Percentiles rank a stretch among this genome's conserved stretches.
phyloP scores from a whole-genome alignment of 1,140 invertebrate genomes.

The Hyphantria cunea region DNA sequence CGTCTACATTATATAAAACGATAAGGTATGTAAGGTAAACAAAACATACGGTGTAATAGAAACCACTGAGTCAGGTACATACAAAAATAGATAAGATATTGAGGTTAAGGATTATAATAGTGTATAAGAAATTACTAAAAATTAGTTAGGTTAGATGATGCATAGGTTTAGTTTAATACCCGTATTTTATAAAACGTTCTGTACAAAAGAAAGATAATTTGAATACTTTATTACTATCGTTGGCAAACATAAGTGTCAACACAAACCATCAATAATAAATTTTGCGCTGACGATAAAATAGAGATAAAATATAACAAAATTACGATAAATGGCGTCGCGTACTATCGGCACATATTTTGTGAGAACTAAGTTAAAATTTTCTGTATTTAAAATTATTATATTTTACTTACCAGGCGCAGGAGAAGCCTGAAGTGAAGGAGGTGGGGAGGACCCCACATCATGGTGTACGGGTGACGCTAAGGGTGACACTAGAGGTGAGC shows the following conservation, averaged over 20 bases:
- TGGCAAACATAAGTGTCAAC: background rate
- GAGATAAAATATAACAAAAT: conserved; percentile 28
- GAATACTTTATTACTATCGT: too few relatives aligned
- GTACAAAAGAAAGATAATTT: too few relatives aligned
- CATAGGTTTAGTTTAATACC: too few relatives aligned
- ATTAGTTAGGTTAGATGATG: too few relatives aligned
- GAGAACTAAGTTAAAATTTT: too few relatives aligned
- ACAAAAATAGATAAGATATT: conserved; percentile 1
- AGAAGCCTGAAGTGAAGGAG: conserved; percentile 52
- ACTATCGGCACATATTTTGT: background rate
- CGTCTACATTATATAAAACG: background rate
- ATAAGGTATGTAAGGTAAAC: background rate
- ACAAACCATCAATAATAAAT: conserved; percentile 28
- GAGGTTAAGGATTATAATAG: background rate
- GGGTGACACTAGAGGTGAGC: conserved; percentile 80
- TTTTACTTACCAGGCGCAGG: conserved; percentile 59
- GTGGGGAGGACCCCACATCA: conserved; percentile 54
- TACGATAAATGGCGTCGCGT: conserved; percentile 9
- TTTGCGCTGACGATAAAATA: conserved; percentile 31
- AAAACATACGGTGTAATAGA: background rate
- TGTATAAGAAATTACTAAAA: too few relatives aligned
- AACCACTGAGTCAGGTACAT: conserved; percentile 7
- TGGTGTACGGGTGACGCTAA: conserved; percentile 78
- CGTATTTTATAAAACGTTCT: too few relatives aligned
- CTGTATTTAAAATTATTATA: too few relatives aligned